Base-by-base conservation (phyloP, 2,113 vertebrate genomes). In the Haemorhous mexicanus region DNA sequence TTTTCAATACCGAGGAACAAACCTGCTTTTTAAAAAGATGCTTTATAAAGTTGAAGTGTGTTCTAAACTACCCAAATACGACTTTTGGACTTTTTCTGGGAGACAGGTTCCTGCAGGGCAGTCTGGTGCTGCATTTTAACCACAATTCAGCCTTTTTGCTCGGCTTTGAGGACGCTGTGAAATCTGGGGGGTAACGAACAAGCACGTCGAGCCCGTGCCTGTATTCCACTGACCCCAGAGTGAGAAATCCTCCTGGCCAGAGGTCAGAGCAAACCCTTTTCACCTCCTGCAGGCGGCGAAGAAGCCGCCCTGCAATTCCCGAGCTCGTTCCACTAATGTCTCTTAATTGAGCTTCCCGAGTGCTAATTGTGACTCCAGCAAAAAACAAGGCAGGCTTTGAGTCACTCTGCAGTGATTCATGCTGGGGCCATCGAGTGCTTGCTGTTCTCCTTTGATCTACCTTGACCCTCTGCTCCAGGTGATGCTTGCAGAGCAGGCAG, bases 401-500 rank as follows among this genome's bases (percentile, higher is more conserved):
- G 62, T 96, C 92, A 75, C 53, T 8, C 80, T 39, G 28, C 82
- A 8, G 75, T 88, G 94, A 96, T 87, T 96, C 90, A 87, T 49
- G 56, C 73, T 16, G 85, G 82, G 79, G 74, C 3, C 20, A 37
- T 46, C 11, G 28, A 26, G 88, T 72, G 88, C 43, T 75, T 62
- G 26, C 74, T 28, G 21, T 33, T 91, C 53, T 84, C 58, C 26
- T 90, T 73, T 82, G 41, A 53, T 79, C 92, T 76, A 7, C 82
- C 78, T 72, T 10, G 58, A 90, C 90, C 87, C 84, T 69, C 49
- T 37, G 53, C 78, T 94, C 49, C 74, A 79, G 74, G 84, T 84
- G 67, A n/a, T 74, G 1, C 44, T 44, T 59, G n/a, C 35, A 22
- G 78, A 77, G 27, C 37, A 3, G 61, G 46, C 66, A 7, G 67